phyloP scores from a whole-genome alignment of 2,888 invertebrate genomes.

The Serripes groenlandicus region DNA sequence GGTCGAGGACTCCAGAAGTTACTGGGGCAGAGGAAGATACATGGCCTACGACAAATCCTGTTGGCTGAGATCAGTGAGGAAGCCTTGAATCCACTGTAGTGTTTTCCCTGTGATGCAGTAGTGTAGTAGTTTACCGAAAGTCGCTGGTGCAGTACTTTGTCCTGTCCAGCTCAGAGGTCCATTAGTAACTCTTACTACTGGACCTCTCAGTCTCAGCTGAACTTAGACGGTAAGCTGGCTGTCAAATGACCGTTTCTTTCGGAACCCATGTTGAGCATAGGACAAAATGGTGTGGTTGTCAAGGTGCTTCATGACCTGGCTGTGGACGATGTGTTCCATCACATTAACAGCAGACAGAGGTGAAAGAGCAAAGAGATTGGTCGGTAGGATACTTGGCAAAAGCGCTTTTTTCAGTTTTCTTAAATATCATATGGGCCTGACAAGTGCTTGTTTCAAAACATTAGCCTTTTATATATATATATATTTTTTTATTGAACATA shows the following conservation, averaged over 20 bases:
- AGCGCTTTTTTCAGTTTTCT: no score
- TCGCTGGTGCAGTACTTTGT: conserved; percentile 48
- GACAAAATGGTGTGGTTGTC: conserved; percentile 46
- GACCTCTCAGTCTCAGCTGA: conserved; percentile 32
- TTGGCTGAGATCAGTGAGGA: conserved; percentile 37
- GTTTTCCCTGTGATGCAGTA: background rate
- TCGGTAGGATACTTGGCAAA: no score
- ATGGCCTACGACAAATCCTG: conserved; percentile 38
- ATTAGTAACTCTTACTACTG: conserved; percentile 54
- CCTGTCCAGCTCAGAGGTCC: conserved; percentile 64
- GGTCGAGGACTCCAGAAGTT: conserved; percentile 61
- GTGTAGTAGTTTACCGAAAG: conserved; percentile 22
- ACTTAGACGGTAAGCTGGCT: conserved; percentile 61
- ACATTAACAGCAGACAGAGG: no score
- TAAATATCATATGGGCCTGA: no score
- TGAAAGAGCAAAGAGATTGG: no score
- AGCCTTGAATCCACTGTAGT: conserved; percentile 17
- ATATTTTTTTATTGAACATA: no score
- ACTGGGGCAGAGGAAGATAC: no score
- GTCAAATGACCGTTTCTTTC: conserved; percentile 55
- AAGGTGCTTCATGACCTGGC: conserved; percentile 50
- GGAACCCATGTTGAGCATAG: conserved; percentile 62
- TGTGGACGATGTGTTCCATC: conserved; percentile 63
- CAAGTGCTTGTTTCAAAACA: no score
- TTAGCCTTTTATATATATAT: no score